A percentile compares a stretch with the other conserved stretches of the same genome.
phyloP scores from a whole-genome alignment of 2,888 invertebrate genomes.

The Seira sanloemensis region DNA sequence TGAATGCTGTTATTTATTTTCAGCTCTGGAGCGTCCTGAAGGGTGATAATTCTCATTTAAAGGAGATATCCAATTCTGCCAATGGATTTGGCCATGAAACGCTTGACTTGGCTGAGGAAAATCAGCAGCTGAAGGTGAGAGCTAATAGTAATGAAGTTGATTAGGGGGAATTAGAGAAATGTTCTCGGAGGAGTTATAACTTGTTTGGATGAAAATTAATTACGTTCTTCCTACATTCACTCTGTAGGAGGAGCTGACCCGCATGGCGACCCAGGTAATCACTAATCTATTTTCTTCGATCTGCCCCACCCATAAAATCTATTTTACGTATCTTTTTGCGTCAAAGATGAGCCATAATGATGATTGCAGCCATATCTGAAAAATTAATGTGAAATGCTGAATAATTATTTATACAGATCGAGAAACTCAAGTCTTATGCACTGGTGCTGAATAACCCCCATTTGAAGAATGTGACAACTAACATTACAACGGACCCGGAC shows the following conservation, averaged over 20 bases:
- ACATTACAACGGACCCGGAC: conserved; percentile 64
- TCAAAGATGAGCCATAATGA: no score
- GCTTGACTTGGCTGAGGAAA: conserved; percentile 91
- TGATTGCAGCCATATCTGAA: no score
- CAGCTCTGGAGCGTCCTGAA: conserved; percentile 87
- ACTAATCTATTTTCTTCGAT: no score
- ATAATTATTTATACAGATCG: no score
- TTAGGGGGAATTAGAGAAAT: no score
- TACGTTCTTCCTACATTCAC: no score
- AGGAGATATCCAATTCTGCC: conserved; percentile 71
- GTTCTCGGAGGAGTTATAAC: no score
- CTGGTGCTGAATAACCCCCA: conserved; percentile 96
- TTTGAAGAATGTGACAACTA: conserved; percentile 79
- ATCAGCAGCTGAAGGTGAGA: conserved; percentile 89
- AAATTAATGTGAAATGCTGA: no score
- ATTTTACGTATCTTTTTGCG: no score
- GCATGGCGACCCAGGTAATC: conserved; percentile 92
- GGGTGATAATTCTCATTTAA: conserved; percentile 77
- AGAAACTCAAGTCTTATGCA: conserved; percentile 95
- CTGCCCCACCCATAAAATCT: no score
- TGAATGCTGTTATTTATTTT: not conserved
- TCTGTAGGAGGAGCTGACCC: conserved; percentile 90
- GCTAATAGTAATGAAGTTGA: no score
- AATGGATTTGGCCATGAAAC: conserved; percentile 76
- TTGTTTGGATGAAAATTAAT: no score